Base-by-base conservation (phyloP, 2,797 vertebrate genomes). In the Iguana delicatissima region DNA sequence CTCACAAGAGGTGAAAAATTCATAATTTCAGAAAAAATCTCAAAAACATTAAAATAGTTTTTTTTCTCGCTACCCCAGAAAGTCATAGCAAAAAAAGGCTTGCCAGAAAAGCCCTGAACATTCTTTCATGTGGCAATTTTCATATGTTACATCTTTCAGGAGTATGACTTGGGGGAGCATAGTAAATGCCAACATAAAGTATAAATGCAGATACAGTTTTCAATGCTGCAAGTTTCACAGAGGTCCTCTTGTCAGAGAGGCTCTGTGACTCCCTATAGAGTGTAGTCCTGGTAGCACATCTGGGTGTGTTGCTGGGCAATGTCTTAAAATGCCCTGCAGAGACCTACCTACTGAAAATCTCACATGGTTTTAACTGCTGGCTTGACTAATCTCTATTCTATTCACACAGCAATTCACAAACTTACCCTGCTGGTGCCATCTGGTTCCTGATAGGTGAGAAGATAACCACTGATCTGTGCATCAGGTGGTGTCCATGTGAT, bases 381-480 rank as follows among this genome's bases (percentile, higher is more conserved):
- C 0, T 0, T 46, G 12, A 20, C 84, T 91, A 69, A 84, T 64
- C 22, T 77, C 13, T 29, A 22, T 52, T 73, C 22, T 74, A 76
- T 0, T 77, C 35, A 85, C 86, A 46, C 9, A 74, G 46, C 26
- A 22, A 73, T 76, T 67, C 38, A 84, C 26, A 38, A n/a, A 6
- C 20, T 92, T 96, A 97, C 97, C 96, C 97, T 92, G 1, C 93
- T 57, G 0, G 88, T 97, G 73, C 97, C 97, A 9, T 97, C 97
- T 72, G 93, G 96, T 64, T 97, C 90, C 74, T 96, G 97, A 95
- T 98, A 99, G 55, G 96, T 98, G 89, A 99, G 97, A 91, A 96
- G 89, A 84, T 98, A 99, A 22, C 98, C 98, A 29, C 98, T 97
- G 3, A 98, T 98, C 92, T 97, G 95, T 76, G 98, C 98, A 77